Evolutionary conservation across 2,797 vertebrate species (phyloP), one percentile per base, ranked within the genome.

Genomic region (Parauchenoglanis ngamensis): DNA sequence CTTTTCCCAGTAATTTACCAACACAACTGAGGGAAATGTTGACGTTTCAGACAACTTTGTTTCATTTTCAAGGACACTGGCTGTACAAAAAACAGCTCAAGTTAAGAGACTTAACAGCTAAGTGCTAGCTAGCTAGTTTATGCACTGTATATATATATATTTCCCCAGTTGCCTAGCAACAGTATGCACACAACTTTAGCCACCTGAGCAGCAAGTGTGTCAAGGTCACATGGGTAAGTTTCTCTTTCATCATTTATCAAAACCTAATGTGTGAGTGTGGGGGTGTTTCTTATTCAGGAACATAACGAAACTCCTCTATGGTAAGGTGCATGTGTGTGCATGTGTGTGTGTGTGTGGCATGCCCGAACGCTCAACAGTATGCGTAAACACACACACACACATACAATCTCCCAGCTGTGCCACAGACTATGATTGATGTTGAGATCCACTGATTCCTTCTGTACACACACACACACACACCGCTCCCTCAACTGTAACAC

Each of bases 401-500:
- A 35, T 54, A 40, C 17, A 80, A 78, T 56, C 78, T 80, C 61
- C 73, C 75, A 63, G 70, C 85, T 84, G 82, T 84, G 86, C 83
- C 85, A 52, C 85, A 82, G 85, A 85, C 90, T 78, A 31, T 95
- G 94, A 96, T 93, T 94, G 94, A 94, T 95, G 94, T 93, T 92
- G 92, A 94, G 94, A 95, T 94, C 92, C 91, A 90, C 91, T 92
- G 92, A 95, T 95, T 93, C 92, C 92, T 93, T 92, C 89, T 91
- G 91, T 93, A 25, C 61, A 57, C 75, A 54, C 70, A 44, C 35
- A 23, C 72, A n/a, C 72, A n/a, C 72, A 35, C 67, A 8, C 49
- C 93, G 91, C 93, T 94, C 92, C 93, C 92, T 93, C 93, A 92
- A 92, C 93, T 92, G 91, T 90, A 94, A 92, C 90, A 92, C 87